These are phyloP conservation scores for Eupithecia abbreviata DNA, from an alignment of 2,888 invertebrate genomes.

Conservation along the genomic window DNA sequence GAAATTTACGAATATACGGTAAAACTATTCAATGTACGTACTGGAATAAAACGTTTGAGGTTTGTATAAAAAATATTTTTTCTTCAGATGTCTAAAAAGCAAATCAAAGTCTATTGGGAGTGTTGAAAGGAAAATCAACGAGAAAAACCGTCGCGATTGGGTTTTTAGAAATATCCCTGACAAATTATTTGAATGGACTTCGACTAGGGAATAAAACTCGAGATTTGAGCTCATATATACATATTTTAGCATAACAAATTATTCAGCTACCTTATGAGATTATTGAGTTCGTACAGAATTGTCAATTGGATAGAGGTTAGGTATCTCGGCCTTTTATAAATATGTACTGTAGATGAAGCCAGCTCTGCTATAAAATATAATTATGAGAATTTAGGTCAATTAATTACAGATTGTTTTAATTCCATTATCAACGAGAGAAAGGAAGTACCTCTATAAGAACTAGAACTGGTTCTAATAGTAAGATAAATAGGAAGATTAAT, in stretches of 20 bases:
- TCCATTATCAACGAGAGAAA: neutral
- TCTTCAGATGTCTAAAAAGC: neutral
- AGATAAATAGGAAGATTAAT: neutral
- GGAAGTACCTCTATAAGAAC: neutral
- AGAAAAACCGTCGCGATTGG: constrained; percentile 1
- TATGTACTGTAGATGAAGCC: no score
- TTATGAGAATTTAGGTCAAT: neutral
- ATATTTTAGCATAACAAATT: neutral
- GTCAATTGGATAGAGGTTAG: neutral
- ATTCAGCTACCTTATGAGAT: constrained; percentile 15
- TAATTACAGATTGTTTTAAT: neutral
- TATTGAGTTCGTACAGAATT: constrained; percentile 6
- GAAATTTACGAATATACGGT: neutral
- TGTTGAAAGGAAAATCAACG: constrained; percentile 28
- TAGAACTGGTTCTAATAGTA: neutral
- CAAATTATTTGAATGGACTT: constrained; percentile 24
- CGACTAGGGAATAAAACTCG: constrained; percentile 2
- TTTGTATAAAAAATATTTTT: neutral
- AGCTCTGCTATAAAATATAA: neutral
- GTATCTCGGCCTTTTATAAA: neutral
- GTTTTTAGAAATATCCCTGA: constrained; percentile 18
- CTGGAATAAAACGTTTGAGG: neutral
- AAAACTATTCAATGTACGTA: neutral
- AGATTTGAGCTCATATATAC: neutral
- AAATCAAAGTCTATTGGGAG: neutral